Evolutionary conservation across 2,888 invertebrate genomes (phyloP), one percentile per base, ranked within the genome.

Genomic region (Papilio elwesi): DNA sequence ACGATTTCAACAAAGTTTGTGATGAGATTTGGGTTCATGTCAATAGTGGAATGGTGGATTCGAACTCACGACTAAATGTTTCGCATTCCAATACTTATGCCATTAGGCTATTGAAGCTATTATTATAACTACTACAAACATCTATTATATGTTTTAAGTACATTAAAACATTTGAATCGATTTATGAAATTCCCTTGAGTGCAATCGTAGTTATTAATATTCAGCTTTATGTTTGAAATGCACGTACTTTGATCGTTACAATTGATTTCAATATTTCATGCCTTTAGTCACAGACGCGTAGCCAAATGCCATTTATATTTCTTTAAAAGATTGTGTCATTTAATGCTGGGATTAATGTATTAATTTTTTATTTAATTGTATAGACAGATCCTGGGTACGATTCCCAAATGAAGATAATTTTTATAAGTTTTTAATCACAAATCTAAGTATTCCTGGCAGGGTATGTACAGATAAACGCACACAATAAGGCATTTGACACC

Each of bases 201-300:
- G 59, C 43, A 62, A 62, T 43, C 38, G 13, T n/a, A n/a, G 59
- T 62, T 62, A 62, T 62, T 62, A 62, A 62, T 59, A 59, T 62
- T 62, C 43, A 43, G 43, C n/a, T 62, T 62, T 62, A 62, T 43
- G 59, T 62, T 38, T 43, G 43, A 9, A 43, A 43, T 43, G 43
- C 9, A 43, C 13, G 9, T 62, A 43, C 59, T 62, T 62, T 62
- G 59, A 62, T 62, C 38, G 59, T 62, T 62, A 43, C 59, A 62
- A 62, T 62, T 62, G 59, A 62, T 62, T 43, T 62, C n/a, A 62
- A 62, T 62, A 15, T 15, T 62, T 62, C 43, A 43, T n/a, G 59
- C n/a, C 59, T 62, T 62, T 62, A 62, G 59, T 62, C 15, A 62
- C 59, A 43, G 59, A 43, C 4, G 59, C 59, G 43, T 62, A 38